phyloP scores from a whole-genome alignment of 2,797 vertebrate genomes.

The Choloepus didactylus region DNA sequence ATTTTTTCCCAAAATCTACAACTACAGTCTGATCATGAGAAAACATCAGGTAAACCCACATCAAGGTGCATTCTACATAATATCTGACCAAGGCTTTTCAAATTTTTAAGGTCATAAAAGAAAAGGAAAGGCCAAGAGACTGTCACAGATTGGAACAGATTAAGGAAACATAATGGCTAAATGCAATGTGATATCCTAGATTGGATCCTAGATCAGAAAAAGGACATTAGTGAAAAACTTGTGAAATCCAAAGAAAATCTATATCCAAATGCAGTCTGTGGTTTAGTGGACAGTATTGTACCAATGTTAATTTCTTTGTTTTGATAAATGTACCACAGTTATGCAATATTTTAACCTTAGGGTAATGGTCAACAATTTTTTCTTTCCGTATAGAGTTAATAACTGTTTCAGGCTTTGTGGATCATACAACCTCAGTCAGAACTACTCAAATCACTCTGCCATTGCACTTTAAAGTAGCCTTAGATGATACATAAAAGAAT shows the following conservation, averaged over 20 bases:
- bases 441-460: neutral
- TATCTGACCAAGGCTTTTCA: neutral
- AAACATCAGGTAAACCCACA: too few species aligned
- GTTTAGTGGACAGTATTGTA: neutral
- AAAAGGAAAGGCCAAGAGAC: neutral
- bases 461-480: neutral
- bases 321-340: neutral
- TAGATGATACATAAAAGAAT: neutral
- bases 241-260: neutral
- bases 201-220: neutral
- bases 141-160: neutral
- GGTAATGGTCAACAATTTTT: neutral
- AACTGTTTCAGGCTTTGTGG: neutral
- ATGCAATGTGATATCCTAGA: neutral
- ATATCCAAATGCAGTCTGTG: too few species aligned
- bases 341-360: neutral
- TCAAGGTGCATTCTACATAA: neutral
- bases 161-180: neutral
- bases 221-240: neutral
- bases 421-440: too few species aligned
- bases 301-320: neutral
- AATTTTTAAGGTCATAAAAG: neutral
- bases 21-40: too few species aligned
- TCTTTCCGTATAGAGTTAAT: neutral
- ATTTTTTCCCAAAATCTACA: neutral